Evolutionary conservation across 1,140 invertebrate species (phyloP).

Genomic region (Cardiocondyla obscurior): DNA sequence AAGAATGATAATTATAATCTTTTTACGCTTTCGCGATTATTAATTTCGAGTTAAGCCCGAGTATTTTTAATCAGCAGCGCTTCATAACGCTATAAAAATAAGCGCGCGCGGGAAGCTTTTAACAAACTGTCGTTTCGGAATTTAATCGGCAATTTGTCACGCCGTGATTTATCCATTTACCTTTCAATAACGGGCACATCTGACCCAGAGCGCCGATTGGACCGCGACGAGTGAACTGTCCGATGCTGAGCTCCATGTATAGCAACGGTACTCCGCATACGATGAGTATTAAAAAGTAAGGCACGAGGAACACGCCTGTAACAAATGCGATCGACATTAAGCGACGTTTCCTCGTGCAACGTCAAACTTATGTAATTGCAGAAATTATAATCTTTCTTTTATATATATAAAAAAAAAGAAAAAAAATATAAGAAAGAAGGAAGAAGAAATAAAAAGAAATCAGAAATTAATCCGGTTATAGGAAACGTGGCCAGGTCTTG

Average conservation of each 20-base stretch:
- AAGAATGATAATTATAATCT: background rate
- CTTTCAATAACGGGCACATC: constrained; percentile 93
- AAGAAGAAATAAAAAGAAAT: no score
- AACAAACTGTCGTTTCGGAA: background rate
- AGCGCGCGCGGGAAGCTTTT: background rate
- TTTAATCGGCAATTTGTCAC: constrained; percentile 29
- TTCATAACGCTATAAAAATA: constrained; percentile 6
- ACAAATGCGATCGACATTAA: constrained; percentile 61
- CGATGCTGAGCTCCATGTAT: constrained; percentile 93
- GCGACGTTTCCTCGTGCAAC: no score
- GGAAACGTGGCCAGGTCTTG: constrained; percentile 22
- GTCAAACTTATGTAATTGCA: background rate
- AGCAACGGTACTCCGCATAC: constrained; percentile 92
- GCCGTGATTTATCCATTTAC: constrained; percentile 81
- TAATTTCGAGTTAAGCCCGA: background rate
- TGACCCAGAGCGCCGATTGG: constrained; percentile 93
- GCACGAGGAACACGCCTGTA: constrained; percentile 92
- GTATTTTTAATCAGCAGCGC: background rate
- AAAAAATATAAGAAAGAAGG: background rate
- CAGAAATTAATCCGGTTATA: constrained; percentile 22
- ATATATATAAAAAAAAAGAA: background rate
- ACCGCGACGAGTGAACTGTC: constrained; percentile 92
- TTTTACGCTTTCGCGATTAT: background rate
- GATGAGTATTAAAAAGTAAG: constrained; percentile 92
- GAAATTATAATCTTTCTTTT: background rate